phyloP scores from a whole-genome alignment of 2,797 vertebrate species.

The Ciconia nigra region DNA sequence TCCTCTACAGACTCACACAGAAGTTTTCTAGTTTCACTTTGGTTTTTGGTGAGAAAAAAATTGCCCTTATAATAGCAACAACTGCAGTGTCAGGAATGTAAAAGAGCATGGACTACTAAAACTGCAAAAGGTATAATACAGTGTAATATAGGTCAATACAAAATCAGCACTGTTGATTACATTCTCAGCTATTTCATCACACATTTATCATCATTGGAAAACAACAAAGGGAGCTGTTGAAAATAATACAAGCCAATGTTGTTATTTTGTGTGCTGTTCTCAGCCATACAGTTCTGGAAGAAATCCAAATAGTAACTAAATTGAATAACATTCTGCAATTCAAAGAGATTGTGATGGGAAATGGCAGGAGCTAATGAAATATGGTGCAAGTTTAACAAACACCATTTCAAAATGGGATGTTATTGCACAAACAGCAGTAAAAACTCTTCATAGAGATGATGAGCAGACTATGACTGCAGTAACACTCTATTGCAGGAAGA shows the following conservation, averaged over 20 bases:
- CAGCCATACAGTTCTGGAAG: conserved; percentile 63
- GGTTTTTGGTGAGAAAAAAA: neutral
- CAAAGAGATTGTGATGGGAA: conserved; percentile 59
- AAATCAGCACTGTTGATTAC: conserved; percentile 52
- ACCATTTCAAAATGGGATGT: conserved; percentile 58
- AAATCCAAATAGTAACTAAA: conserved; percentile 72
- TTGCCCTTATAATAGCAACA: neutral
- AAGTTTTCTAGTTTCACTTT: neutral
- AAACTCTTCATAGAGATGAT: conserved; percentile 57
- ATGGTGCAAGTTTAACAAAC: conserved; percentile 65
- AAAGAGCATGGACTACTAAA: conserved; percentile 42
- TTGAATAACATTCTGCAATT: conserved; percentile 66
- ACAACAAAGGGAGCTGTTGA: conserved; percentile 55
- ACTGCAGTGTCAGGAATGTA: neutral
- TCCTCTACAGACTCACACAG: neutral
- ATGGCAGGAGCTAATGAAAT: conserved; percentile 68
- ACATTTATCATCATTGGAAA: conserved; percentile 63
- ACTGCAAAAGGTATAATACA: conserved; percentile 17
- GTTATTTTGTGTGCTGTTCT: conserved; percentile 55
- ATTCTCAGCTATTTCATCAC: conserved; percentile 40
- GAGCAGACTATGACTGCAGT: conserved; percentile 19
- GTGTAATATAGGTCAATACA: conserved; percentile 49
- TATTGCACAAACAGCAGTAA: conserved; percentile 66
- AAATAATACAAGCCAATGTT: conserved; percentile 50
- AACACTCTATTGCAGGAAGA: neutral